phyloP scores from a whole-genome alignment of 2,113 vertebrate genomes.

The Cisticola juncidis region DNA sequence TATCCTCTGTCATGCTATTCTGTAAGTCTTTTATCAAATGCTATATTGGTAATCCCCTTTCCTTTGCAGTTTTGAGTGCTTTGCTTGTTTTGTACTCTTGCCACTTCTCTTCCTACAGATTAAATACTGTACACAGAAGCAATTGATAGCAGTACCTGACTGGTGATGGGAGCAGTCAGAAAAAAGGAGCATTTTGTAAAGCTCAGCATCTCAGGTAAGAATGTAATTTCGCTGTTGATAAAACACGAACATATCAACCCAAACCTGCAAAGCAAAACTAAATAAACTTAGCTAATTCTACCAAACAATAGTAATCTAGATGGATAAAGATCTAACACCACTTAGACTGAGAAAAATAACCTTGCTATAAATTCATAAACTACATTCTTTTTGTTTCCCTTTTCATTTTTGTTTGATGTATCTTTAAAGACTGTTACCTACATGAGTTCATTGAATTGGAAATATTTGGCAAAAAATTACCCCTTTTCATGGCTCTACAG shows the following conservation, averaged over 20 bases:
- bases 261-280: neutral
- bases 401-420: neutral
- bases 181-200: neutral
- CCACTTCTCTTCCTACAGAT: neutral
- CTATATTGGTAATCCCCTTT: neutral
- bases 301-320: neutral
- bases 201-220: neutral
- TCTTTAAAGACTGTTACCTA: neutral
- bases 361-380: neutral
- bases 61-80: neutral
- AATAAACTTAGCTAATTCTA: neutral
- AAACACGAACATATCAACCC: rapidly evolving
- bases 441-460: neutral
- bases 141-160: neutral
- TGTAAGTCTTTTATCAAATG: neutral
- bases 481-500: neutral
- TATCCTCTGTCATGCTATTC: neutral
- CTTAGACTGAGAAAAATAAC: neutral
- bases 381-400: neutral
- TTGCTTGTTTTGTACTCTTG: neutral
- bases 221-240: neutral
- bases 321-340: neutral
- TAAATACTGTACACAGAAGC: neutral
- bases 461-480: neutral
- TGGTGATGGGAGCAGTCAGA: neutral